Evolutionary conservation across 2,113 vertebrate species (phyloP).

Genomic region (Phrynosoma blainvillii): DNA sequence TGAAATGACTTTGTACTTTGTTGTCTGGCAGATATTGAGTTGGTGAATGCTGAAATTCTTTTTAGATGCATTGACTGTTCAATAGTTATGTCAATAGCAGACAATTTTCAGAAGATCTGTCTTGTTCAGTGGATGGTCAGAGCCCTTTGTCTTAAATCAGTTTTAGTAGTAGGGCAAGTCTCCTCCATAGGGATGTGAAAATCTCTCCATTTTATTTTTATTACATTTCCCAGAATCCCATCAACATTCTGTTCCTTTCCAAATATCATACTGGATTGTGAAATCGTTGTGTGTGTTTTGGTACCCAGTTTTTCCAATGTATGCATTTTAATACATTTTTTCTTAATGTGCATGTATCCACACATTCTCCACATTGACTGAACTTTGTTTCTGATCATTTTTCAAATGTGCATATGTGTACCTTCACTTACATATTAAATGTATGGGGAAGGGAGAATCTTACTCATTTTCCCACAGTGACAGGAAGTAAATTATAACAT

Average conservation of each 20-base stretch:
- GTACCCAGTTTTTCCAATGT: background rate
- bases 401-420: background rate
- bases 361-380: background rate
- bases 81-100: too few species aligned
- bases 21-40: too few species aligned
- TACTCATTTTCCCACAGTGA: background rate
- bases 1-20: too few species aligned
- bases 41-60: too few species aligned
- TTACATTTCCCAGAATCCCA: background rate
- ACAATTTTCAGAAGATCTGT: too few species aligned
- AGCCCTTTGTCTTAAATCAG: background rate
- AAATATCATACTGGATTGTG: background rate
- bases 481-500: background rate
- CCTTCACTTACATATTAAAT: background rate
- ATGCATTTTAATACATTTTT: background rate
- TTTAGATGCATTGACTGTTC: too few species aligned
- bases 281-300: background rate
- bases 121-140: too few species aligned
- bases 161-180: background rate
- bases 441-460: background rate
- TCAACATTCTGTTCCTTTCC: background rate
- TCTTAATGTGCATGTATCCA: background rate
- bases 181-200: background rate
- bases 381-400: background rate
- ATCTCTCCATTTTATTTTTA: background rate